Conservation (phyloP, 2,888 invertebrate species). For the Agrochola lychnidis region DNA sequence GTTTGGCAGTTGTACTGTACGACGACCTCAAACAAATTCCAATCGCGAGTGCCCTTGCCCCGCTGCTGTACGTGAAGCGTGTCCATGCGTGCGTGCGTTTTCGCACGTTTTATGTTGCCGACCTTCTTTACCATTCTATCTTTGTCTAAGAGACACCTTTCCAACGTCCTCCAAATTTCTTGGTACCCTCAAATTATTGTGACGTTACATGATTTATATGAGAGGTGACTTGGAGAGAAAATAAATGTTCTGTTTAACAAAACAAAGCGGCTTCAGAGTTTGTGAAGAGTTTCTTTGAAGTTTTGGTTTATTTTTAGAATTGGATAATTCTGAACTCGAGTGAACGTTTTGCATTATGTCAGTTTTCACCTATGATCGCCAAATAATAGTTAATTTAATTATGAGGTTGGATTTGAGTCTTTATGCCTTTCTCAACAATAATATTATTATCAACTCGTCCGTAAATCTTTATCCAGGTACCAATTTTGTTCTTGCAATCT, state of each 20-base stretch:
- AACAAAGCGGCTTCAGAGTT: conserved; percentile 29
- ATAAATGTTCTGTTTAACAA: conserved; percentile 34
- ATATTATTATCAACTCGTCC: not conserved
- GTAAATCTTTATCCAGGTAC: not conserved
- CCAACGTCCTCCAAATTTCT: conserved; percentile 26
- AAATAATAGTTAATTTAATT: not conserved
- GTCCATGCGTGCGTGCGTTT: not conserved
- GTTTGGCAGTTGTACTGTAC: no score
- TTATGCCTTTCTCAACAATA: not conserved
- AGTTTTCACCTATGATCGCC: not conserved
- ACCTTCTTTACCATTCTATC: conserved; percentile 2
- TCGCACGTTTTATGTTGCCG: not conserved
- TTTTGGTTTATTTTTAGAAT: not conserved
- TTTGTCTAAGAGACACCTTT: not conserved
- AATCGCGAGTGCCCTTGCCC: no score
- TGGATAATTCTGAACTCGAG: not conserved
- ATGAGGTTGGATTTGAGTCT: not conserved
- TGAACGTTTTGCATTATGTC: not conserved
- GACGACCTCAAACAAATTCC: no score
- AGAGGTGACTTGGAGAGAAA: conserved; percentile 29
- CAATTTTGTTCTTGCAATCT: not conserved
- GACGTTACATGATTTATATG: conserved; percentile 55
- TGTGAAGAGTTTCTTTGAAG: conserved; percentile 10
- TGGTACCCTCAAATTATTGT: conserved; percentile 37
- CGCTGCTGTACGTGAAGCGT: no score